Conservation (phyloP, 2,797 vertebrate species). For the Fratercula arctica region DNA sequence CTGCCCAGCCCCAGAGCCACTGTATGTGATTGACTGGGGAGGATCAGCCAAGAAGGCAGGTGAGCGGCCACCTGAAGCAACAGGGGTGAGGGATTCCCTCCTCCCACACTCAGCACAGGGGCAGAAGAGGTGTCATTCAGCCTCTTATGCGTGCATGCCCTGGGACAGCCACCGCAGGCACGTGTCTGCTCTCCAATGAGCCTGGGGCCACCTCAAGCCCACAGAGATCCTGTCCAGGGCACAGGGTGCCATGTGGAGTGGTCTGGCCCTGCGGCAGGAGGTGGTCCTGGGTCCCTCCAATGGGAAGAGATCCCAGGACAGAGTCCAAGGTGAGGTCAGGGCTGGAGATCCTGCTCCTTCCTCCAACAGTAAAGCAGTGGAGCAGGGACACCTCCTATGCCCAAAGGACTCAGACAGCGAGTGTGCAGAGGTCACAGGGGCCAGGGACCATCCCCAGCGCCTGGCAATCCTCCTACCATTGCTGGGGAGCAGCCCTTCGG, state of each 20-base stretch:
- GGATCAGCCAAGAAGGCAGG: background rate
- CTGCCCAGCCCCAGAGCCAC: background rate
- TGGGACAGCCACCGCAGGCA: rapidly evolving
- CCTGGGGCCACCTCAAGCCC: background rate
- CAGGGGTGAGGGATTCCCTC: background rate
- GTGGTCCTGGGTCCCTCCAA: background rate
- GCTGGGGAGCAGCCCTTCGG: background rate
- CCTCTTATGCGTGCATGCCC: rapidly evolving
- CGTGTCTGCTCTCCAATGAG: background rate
- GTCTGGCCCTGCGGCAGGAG: background rate
- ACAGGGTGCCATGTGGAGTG: background rate
- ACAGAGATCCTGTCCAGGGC: background rate
- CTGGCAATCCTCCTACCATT: background rate
- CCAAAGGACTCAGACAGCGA: rapidly evolving
- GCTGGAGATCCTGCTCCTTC: background rate
- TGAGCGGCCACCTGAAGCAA: background rate
- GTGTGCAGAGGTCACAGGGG: background rate
- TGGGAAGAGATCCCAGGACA: background rate
- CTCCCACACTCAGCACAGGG: background rate
- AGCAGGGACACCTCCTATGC: background rate
- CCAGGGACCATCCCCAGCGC: too few species aligned
- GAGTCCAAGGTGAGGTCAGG: background rate
- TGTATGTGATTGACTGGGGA: background rate
- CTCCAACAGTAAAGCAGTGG: background rate
- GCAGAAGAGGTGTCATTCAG: background rate